Evolutionary conservation across 2,113 vertebrate genomes (phyloP).

Genomic region (Loxodonta africana): DNA sequence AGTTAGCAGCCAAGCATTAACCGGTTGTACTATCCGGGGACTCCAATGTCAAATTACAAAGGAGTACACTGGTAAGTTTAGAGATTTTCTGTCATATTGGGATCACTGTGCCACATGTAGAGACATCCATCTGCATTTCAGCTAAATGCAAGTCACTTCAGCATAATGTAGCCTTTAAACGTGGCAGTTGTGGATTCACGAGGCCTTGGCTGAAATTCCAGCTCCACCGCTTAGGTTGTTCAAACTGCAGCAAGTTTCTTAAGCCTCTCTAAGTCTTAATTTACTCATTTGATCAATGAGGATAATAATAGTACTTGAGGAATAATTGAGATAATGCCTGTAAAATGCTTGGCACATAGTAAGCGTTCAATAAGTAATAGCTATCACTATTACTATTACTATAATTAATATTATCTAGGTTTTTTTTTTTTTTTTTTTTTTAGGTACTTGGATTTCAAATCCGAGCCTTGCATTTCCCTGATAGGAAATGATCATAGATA

Average conservation of each 20-base stretch:
- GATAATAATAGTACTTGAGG: not conserved
- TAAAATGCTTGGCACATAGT: not conserved
- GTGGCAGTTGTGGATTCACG: no score
- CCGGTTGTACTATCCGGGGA: not conserved
- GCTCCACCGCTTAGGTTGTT: not conserved
- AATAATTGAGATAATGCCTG: not conserved
- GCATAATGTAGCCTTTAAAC: fast-evolving
- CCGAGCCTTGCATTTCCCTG: not conserved
- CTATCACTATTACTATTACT: not conserved
- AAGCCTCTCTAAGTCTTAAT: not conserved
- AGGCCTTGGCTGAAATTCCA: not conserved
- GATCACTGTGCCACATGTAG: not conserved
- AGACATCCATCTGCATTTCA: not conserved
- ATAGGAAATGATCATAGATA: not conserved
- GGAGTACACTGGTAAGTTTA: not conserved
- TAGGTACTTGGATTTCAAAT: not conserved
- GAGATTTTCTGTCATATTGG: not conserved
- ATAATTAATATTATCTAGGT: not conserved
- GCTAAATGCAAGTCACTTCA: not conserved
- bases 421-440: no score
- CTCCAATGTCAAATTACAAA: not conserved
- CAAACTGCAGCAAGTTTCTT: not conserved
- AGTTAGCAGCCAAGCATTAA: not conserved
- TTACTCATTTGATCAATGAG: not conserved
- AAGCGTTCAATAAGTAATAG: not conserved